phyloP scores from a whole-genome alignment of 2,797 vertebrate species.

The Jordanella pulchra region DNA sequence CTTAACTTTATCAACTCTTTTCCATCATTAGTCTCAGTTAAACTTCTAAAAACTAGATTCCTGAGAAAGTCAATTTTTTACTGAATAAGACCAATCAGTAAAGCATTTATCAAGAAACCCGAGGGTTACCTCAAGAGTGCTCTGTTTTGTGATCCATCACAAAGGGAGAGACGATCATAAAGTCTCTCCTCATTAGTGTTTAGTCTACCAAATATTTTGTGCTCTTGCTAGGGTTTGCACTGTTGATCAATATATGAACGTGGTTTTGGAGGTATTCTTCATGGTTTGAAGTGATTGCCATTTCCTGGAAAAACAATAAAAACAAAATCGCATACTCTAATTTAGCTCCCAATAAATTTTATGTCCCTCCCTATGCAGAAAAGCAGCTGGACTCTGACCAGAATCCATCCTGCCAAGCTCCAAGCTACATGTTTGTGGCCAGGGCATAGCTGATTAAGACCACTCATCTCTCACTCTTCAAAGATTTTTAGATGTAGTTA shows the following conservation, averaged over 20 bases:
- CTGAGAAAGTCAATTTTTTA: neutral
- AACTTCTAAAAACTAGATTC: neutral
- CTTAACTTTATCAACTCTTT: slow-evolving; percentile 1
- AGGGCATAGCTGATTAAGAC: neutral
- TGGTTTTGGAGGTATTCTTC: neutral
- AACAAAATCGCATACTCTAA: slow-evolving; percentile 9
- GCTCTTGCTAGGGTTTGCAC: neutral
- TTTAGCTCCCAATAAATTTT: slow-evolving; percentile 9
- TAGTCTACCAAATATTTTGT: neutral
- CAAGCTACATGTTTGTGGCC: neutral
- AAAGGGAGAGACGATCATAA: slow-evolving; percentile 1
- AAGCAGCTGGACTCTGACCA: slow-evolving; percentile 5
- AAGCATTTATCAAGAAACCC: neutral
- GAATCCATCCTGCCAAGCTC: neutral
- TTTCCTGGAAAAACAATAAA: slow-evolving; percentile 15
- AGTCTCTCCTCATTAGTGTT: neutral
- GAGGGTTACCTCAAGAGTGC: neutral
- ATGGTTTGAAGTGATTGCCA: slow-evolving; percentile 4
- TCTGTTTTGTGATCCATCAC: neutral
- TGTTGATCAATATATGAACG: neutral
- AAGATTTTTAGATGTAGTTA: neutral
- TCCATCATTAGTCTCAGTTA: slow-evolving; percentile 8
- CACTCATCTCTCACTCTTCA: neutral
- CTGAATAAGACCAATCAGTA: slow-evolving; percentile 1
- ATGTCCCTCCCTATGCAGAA: slow-evolving; percentile 2